These are phyloP conservation scores for Trogon melanurus DNA, from an alignment of 2,113 vertebrate genomes.

Conservation along the genomic window DNA sequence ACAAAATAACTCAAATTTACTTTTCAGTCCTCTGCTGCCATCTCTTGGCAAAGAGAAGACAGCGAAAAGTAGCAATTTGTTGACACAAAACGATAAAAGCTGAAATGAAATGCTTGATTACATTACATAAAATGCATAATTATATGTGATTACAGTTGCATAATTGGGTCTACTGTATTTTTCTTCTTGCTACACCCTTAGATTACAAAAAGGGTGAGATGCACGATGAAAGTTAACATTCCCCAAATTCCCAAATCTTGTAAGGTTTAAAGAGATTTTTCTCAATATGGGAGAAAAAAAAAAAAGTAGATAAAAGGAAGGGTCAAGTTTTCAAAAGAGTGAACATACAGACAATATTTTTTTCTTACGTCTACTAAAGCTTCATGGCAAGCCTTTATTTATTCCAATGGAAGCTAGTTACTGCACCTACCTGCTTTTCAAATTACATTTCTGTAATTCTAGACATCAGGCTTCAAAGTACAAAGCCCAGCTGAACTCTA, in stretches of 20 bases:
- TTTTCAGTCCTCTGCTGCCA: conserved; percentile 73
- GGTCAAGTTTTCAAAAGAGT: background rate
- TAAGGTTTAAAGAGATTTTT: background rate
- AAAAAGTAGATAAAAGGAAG: background rate
- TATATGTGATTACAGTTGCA: background rate
- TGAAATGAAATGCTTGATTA: background rate
- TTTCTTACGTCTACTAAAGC: background rate
- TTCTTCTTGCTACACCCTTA: background rate
- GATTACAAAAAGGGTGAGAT: background rate
- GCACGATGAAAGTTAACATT: background rate
- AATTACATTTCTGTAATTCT: background rate
- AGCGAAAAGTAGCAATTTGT: background rate
- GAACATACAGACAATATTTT: background rate
- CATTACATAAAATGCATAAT: background rate
- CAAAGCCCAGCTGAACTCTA: background rate
- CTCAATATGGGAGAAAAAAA: background rate
- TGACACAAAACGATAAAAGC: background rate
- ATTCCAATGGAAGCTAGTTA: background rate
- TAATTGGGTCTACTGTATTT: background rate
- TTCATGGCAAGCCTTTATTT: background rate
- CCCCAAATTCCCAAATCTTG: background rate
- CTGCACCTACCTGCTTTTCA: background rate
- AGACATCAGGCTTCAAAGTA: background rate
- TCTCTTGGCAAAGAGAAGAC: conserved; percentile 50
- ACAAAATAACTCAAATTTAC: background rate